A percentile compares a stretch with the other conserved stretches of the same genome.
These are phyloP conservation scores for Cephalophus harveyi DNA, from an alignment of 2,113 vertebrate genomes.

Conservation along the genomic window DNA sequence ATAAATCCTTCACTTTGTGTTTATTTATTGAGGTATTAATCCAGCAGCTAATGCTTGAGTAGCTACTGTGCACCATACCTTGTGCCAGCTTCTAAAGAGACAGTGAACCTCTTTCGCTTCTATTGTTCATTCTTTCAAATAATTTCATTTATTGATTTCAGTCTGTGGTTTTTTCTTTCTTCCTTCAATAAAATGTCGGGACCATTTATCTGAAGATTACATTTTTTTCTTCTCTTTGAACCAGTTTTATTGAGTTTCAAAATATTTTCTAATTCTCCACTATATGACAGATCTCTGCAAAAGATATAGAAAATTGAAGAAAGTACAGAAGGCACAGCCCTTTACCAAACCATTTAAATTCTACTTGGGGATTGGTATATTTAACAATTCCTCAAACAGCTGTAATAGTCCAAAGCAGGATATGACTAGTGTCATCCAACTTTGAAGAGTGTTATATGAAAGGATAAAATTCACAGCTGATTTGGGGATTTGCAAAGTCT, in stretches of 20 bases:
- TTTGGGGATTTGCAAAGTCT: background rate
- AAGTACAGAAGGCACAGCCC: background rate
- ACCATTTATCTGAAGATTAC: background rate
- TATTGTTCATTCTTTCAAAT: background rate
- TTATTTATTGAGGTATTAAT: background rate
- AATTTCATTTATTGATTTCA: background rate
- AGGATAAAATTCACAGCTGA: background rate
- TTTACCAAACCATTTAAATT: background rate
- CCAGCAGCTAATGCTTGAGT: background rate
- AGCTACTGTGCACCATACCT: background rate
- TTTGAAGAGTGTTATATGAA: background rate
- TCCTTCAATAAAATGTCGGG: background rate
- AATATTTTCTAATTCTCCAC: background rate
- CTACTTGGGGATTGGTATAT: background rate
- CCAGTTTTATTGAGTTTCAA: background rate
- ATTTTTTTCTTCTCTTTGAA: constrained; percentile 18
- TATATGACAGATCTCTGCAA: background rate
- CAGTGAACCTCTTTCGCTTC: background rate
- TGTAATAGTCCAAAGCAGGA: background rate
- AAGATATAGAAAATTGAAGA: background rate
- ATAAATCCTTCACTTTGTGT: background rate
- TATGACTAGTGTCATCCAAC: background rate
- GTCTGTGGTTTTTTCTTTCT: background rate
- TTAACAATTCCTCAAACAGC: background rate
- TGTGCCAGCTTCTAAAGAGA: background rate